phyloP scores from a whole-genome alignment of 2,797 vertebrate genomes.

The Coranthus polyacanthus region DNA sequence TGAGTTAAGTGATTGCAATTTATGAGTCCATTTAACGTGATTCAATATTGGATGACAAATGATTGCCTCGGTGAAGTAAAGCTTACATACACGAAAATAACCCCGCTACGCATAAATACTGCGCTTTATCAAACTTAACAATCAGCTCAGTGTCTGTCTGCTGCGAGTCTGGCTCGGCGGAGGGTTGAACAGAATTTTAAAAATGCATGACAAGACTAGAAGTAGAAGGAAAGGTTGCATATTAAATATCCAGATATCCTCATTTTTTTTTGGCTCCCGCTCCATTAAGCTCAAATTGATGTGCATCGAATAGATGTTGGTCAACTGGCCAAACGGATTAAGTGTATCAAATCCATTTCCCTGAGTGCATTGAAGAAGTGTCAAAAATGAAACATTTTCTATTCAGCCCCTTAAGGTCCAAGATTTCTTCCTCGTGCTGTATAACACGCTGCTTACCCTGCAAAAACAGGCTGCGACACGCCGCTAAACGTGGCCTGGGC shows the following conservation, averaged over 20 bases:
- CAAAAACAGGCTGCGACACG: constrained; percentile 73
- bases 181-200: constrained; percentile 72
- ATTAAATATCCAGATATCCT: constrained; percentile 57
- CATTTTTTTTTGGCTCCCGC: constrained; percentile 19
- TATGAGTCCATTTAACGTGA: constrained; percentile 77
- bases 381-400: constrained; percentile 77
- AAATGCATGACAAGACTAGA: constrained; percentile 65
- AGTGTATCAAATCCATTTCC: constrained; percentile 73
- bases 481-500: constrained; percentile 48
- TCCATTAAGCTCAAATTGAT: constrained; percentile 65
- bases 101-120: constrained; percentile 34
- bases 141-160: constrained; percentile 71
- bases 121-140: constrained; percentile 73
- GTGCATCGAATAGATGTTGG: constrained; percentile 62
- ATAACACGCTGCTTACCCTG: constrained; percentile 73
- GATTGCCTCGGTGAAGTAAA: constrained; percentile 67
- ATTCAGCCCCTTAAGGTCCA: constrained; percentile 60
- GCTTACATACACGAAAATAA: constrained; percentile 64
- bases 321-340: constrained; percentile 69
- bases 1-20: constrained; percentile 79
- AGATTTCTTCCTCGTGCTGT: constrained; percentile 65
- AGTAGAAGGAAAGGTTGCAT: constrained; percentile 44
- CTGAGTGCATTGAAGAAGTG: constrained; percentile 71
- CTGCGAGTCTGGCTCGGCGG: constrained; percentile 57
- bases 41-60: constrained; percentile 78